Evolutionary conservation across 2,113 vertebrate species (phyloP), one percentile per base, ranked within the genome.

Genomic region (Aepyceros melampus): DNA sequence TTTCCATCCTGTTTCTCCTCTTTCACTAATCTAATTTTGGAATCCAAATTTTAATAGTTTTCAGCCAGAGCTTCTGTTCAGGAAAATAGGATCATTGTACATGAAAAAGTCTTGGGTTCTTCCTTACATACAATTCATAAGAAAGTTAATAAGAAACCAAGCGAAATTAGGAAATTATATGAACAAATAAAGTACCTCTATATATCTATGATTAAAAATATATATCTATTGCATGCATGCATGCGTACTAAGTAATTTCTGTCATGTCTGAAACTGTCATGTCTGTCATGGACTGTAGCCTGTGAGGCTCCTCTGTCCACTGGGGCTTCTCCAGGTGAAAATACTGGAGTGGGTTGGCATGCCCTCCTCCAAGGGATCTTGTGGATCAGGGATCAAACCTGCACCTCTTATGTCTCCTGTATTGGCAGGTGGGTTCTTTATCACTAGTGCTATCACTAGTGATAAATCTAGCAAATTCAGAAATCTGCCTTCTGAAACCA

Each of bases 1-100:
- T 84, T 96, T 85, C 64, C 40, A 55, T 15, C 2, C 40, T 40
- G n/a, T 67, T 87, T 93, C 23, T 89, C 31, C 45, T 95, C 60
- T 81, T 25, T n/a, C 14, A n/a, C 81, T 67, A n/a, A 71, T 10
- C 45, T 97, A 81, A 85, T 82, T 96, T 90, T 84, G 33, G 87
- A 97, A 94, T 40, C 27, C 47, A 29, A 95, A 74, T 60, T 53
- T 91, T 81, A 82, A 95, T 79, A 8, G 25, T 82, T 95, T 91
- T 82, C 31, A 87, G 55, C 27, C 49, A 87, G 27, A 33, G 25
- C 56, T 95, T 89, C 86, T 97, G 27, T 74, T 94, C 43, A 94
- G 21, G 31, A 87, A 92, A 95, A 96, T 76, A 88, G 9, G 87
- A 82, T 92, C 55, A 85, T 45, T 87, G 40, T 92, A 36, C 36